A percentile compares a stretch with the other conserved stretches of the same genome.
phyloP scores from a whole-genome alignment of 2,113 vertebrate species.

The Cottus gobio region DNA sequence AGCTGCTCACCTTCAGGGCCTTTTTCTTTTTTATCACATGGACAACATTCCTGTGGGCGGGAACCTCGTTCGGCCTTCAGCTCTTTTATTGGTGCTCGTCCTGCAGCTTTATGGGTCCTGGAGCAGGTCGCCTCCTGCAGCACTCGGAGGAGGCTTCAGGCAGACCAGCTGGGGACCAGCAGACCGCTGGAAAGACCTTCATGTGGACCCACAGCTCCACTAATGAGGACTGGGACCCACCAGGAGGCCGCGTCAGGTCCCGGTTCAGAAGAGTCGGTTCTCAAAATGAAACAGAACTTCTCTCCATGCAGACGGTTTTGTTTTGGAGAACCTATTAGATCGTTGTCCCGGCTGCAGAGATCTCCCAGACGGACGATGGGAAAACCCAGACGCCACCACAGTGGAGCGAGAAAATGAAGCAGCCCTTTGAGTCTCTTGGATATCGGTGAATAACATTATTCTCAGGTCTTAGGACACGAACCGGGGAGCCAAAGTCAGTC shows the following conservation, averaged over 20 bases:
- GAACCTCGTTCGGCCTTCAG: slow-evolving; percentile 39
- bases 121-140: not conserved
- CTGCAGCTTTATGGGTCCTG: slow-evolving; percentile 48
- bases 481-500: slow-evolving; percentile 17
- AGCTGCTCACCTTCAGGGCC: slow-evolving; percentile 55
- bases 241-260: slow-evolving; percentile 21
- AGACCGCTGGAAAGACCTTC: not conserved
- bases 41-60: slow-evolving; percentile 28
- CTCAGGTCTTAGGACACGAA: slow-evolving; percentile 3
- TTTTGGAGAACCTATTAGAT: too few relatives aligned
- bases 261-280: too few relatives aligned
- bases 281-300: too few relatives aligned
- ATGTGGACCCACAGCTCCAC: slow-evolving; percentile 34
- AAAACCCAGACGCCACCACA: not conserved
- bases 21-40: not conserved
- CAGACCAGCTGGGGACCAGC: slow-evolving; percentile 44
- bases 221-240: slow-evolving; percentile 41
- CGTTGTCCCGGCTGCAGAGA: not conserved
- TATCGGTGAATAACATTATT: slow-evolving; percentile 16
- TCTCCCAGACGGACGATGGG: not conserved
- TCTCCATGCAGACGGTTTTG: too few relatives aligned
- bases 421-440: not conserved
- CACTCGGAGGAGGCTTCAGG: slow-evolving; percentile 32
- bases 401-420: not conserved
- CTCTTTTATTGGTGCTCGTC: slow-evolving; percentile 18